Evolutionary conservation across 2,113 vertebrate species (phyloP).

Genomic region (Ivindomyrus marchei): DNA sequence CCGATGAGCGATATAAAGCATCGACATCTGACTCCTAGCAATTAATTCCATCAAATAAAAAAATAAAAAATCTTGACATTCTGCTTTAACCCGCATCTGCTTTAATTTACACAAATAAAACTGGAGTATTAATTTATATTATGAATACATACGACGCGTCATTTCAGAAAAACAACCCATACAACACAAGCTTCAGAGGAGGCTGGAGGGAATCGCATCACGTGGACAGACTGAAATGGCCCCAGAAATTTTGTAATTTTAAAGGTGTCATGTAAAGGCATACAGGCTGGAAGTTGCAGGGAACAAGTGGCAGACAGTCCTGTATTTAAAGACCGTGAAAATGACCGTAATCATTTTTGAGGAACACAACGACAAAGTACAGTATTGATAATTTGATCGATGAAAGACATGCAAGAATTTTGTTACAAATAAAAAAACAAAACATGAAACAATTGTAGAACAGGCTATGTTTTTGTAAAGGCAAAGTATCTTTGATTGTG

Average conservation of each 20-base stretch:
- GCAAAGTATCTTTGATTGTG: neutral
- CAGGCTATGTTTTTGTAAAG: neutral
- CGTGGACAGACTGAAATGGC: neutral
- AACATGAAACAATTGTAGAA: neutral
- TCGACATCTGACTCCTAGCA: conserved; percentile 36
- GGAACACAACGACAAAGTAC: neutral
- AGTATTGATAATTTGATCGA: neutral
- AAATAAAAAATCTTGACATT: conserved; percentile 30
- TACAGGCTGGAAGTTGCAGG: neutral
- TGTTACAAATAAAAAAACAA: neutral
- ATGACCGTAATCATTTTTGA: neutral
- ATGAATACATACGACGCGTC: neutral
- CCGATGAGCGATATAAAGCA: conserved; percentile 35
- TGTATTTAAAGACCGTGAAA: neutral
- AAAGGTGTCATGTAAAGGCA: neutral
- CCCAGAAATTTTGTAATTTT: neutral
- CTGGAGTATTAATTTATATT: conserved; percentile 14
- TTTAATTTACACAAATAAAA: conserved; percentile 39
- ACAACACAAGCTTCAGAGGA: neutral
- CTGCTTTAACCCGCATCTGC: conserved; percentile 19
- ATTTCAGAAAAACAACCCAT: neutral
- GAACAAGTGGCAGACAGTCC: neutral
- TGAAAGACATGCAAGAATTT: neutral
- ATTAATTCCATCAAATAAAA: conserved; percentile 38
- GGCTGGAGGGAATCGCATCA: neutral